phyloP scores from a whole-genome alignment of 64 coral and sea anemone genomes.

The Acropora yongei region DNA sequence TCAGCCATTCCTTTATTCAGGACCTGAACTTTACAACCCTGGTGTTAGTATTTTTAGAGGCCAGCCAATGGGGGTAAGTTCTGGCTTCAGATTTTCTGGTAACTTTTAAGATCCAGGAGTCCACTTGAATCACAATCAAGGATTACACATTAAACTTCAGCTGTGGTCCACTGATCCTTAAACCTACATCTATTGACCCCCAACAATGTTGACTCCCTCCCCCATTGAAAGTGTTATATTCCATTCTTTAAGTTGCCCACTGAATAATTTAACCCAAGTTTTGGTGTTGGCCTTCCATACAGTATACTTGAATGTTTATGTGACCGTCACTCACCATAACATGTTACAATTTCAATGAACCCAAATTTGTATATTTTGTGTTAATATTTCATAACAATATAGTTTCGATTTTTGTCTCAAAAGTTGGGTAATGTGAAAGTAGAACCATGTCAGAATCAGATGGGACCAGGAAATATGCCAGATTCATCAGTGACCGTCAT shows the following conservation, averaged over 20 bases:
- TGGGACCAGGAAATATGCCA: constrained; percentile 33
- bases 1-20: constrained; percentile 32
- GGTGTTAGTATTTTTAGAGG: constrained; percentile 33
- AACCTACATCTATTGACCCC: constrained; percentile 31
- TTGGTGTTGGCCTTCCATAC: constrained; percentile 17
- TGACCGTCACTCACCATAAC: constrained; percentile 11
- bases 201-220: neutral
- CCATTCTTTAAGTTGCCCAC: constrained; percentile 18
- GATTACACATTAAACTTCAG: constrained; percentile 39
- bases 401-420: constrained; percentile 6
- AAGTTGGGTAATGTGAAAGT: constrained; percentile 24
- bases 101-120: constrained; percentile 41
- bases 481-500: constrained; percentile 34
- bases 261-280: constrained; percentile 9
- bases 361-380: constrained; percentile 8
- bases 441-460: constrained; percentile 7
- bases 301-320: constrained; percentile 17
- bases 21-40: constrained; percentile 30
- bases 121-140: constrained; percentile 34
- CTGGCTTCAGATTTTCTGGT: constrained; percentile 32
- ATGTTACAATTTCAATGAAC: constrained; percentile 23
- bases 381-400: constrained; percentile 15
- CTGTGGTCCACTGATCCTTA: constrained; percentile 35
- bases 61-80: constrained; percentile 40
- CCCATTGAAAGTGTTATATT: constrained; percentile 22